Evolutionary conservation across 2,797 vertebrate genomes (phyloP).

Genomic region (Mus minutoides): DNA sequence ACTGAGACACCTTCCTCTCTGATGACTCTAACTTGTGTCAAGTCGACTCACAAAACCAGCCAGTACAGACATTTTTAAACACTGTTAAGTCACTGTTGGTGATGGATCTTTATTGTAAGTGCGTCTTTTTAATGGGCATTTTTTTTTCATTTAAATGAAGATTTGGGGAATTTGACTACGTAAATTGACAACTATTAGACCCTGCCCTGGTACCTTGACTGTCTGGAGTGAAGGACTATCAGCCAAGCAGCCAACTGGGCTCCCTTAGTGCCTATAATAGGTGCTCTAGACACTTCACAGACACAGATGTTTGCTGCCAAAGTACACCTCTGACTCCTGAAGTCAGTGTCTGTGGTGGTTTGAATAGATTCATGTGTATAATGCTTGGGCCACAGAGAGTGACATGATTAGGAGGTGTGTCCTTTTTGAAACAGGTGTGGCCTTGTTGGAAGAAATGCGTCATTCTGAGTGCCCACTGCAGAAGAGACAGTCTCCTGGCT

Average conservation of each 20-base stretch:
- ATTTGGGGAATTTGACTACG: neutral
- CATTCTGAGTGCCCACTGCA: neutral
- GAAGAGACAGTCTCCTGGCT: neutral
- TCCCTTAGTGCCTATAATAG: neutral
- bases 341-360: neutral
- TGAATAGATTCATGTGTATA: neutral
- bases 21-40: neutral
- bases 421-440: neutral
- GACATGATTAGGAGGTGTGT: neutral
- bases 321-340: neutral
- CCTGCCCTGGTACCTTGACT: neutral
- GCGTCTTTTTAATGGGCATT: neutral
- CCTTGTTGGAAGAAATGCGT: neutral
- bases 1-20: neutral
- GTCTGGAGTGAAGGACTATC: no score
- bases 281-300: neutral
- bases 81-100: neutral
- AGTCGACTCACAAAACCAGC: neutral
- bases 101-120: neutral
- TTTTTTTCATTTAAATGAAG: neutral
- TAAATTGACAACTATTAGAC: neutral
- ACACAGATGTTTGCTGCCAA: neutral
- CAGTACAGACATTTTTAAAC: neutral
- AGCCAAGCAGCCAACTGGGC: neutral
- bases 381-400: neutral